Base-by-base conservation (phyloP, 64 coral and sea anemone genomes). In the Platygyra sinensis region DNA sequence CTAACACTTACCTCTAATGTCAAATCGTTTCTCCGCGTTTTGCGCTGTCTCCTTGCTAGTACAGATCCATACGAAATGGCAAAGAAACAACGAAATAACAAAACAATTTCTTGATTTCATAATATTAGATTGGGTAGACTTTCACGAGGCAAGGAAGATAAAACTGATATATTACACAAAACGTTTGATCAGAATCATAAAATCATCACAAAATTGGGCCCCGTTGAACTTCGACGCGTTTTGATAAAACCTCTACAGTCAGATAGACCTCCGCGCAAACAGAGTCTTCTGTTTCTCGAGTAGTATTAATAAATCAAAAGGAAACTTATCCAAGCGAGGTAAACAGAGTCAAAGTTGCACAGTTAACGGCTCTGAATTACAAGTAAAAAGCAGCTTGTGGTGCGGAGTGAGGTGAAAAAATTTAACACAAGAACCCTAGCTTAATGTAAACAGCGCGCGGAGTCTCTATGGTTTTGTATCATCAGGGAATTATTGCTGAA, bases 301-400 rank as follows among this genome's bases (percentile, higher is more conserved):
- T 16, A 71, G 38, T 85, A 85, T 85, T n/a, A 85, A 85, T 85
- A 52, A 85, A 85, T 85, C 46, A 85, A 38, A 28, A 85, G 62
- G 71, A 71, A 85, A 85, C 46, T 85, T 85, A 85, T 71, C 38
- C 81, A 85, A 85, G 81, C 81, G 62, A 85, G 36, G 20, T 71
- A 52, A 85, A 85, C 62, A 85, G 20, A 72, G 61, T 46, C 39
- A 29, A 80, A 85, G n/a, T 50, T 27, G 36, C 38, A 71, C 62
- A 32, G 67, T 63, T 71, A 85, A 71, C 62, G 63, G 62, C 63
- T 71, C 69, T 85, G 42, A 31, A 39, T 83, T 17, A 83, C 60
- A 67, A 25, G 30, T n/a, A 0, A 18, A 46, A 65, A 8, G 60
- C 67, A 42, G 59, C 80, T 83, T 83, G 80, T 83, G 80, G 80